Percentiles rank a stretch among this genome's conserved stretches.
These are phyloP conservation scores for Eretmochelys imbricata DNA, from an alignment of 2,113 vertebrate genomes.

Conservation along the genomic window DNA sequence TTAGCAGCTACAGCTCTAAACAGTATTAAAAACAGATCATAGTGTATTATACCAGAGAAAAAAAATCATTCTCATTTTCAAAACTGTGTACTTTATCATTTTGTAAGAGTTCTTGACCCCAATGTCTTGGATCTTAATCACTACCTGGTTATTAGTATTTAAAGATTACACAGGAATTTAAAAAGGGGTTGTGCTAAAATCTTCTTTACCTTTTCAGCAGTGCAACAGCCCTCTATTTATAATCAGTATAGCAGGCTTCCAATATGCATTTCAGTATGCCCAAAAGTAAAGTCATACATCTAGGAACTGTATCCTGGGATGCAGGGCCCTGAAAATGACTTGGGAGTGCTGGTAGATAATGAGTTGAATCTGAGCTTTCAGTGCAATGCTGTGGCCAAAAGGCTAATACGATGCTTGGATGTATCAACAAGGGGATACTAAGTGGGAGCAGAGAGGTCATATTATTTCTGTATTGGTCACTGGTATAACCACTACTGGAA, in stretches of 20 bases:
- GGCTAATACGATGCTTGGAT: not conserved
- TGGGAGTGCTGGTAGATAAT: not conserved
- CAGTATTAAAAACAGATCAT: not conserved
- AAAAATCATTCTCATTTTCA: not conserved
- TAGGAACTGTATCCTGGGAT: not conserved
- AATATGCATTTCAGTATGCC: not conserved
- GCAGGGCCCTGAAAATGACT: not conserved
- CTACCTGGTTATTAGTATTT: not conserved
- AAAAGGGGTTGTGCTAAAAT: not conserved
- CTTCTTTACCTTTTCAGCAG: not conserved
- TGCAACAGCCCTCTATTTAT: not conserved
- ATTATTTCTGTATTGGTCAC: not conserved
- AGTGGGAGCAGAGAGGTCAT: not conserved
- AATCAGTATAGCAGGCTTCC: not conserved
- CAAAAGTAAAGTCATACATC: not conserved
- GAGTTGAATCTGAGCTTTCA: not conserved
- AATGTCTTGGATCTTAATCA: not conserved
- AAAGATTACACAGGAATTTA: not conserved
- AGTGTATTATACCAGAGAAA: not conserved
- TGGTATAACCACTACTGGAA: not conserved
- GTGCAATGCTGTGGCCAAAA: not conserved
- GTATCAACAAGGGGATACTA: not conserved
- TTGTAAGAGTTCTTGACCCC: not conserved
- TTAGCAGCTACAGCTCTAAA: not conserved
- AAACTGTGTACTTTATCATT: not conserved